Evolutionary conservation across 1,140 invertebrate genomes (phyloP), one percentile per base, ranked within the genome.

Genomic region (Dendrolimus kikuchii): DNA sequence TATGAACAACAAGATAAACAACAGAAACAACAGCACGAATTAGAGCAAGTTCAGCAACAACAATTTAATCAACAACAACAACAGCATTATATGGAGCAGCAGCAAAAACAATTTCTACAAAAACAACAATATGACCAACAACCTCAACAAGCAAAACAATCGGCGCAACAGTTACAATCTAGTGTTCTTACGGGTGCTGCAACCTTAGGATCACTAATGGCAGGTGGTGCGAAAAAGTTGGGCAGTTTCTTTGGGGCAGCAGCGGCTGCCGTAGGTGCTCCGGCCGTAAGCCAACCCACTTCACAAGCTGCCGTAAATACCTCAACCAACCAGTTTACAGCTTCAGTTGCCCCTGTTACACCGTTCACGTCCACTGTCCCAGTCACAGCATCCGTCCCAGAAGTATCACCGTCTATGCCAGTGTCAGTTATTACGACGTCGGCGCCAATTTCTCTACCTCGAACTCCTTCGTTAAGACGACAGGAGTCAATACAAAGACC

Each of bases 211-310:
- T 85, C 77, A 39, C 64, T 88, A 64, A 84, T 87, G 72, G 86
- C 81, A n/a, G 88, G 85, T 60, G 86, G 88, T 77, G 87, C 87
- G 37, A 84, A 86, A 53, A 87, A 82, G 57, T 67, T 88, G 38
- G 87, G 87, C 7, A 88, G 81, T 59, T 74, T 88, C 37, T 81
- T 88, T 53, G 82, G 85, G 38, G 77, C 83, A 40, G 86, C 86
- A n/a, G 82, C 85, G 5, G 82, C 85, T 0, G 82, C 81, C 42
- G 80, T 83, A 23, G 66, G 68, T 36, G 59, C 78, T 40, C 77
- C 81, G 51, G 46, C 71, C 38, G 64, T 72, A 9, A 69, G 62
- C 49, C 73, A 77, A 51, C 62, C 69, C 3, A 59, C 69, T 49
- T 62, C 64, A 38, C 39, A 64, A 59, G 54, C 73, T 45, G 56